A percentile compares a stretch with the other conserved stretches of the same genome.
Evolutionary conservation across 1,140 invertebrate genomes (phyloP).

Genomic region (Formica exsecta): DNA sequence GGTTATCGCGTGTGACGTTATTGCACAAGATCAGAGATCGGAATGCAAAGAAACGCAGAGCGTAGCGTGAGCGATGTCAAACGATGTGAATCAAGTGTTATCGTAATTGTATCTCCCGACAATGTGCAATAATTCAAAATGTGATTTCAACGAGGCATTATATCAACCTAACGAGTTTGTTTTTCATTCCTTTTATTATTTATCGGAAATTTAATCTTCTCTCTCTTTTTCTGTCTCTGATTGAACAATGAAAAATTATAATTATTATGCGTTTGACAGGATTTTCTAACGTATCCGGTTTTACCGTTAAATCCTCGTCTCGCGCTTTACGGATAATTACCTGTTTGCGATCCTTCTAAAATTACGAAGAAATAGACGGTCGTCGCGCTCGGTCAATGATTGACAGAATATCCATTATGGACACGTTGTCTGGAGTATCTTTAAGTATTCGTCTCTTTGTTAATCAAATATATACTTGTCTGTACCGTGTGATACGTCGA

Average conservation of each 20-base stretch:
- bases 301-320: background rate
- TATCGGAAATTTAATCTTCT: background rate
- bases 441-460: slow-evolving; percentile 43
- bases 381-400: slow-evolving; percentile 8
- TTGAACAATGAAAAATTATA: background rate
- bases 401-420: slow-evolving; percentile 38
- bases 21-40: slow-evolving; percentile 9
- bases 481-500: slow-evolving; percentile 78
- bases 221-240: background rate
- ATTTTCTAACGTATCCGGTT: too few relatives aligned
- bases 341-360: slow-evolving; percentile 14
- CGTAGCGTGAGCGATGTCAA: background rate
- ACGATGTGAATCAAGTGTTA: too few relatives aligned
- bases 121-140: background rate
- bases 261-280: too few relatives aligned
- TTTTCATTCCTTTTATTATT: background rate
- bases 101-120: background rate
- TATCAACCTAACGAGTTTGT: background rate
- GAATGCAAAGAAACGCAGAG: background rate
- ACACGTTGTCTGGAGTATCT: slow-evolving; percentile 60
- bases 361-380: slow-evolving; percentile 38
- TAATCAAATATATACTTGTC: slow-evolving; percentile 86
- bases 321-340: slow-evolving; percentile 21
- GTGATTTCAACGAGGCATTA: background rate
- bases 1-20: background rate